phyloP scores from a whole-genome alignment of 2,113 vertebrate genomes.

The Carlito syrichta region DNA sequence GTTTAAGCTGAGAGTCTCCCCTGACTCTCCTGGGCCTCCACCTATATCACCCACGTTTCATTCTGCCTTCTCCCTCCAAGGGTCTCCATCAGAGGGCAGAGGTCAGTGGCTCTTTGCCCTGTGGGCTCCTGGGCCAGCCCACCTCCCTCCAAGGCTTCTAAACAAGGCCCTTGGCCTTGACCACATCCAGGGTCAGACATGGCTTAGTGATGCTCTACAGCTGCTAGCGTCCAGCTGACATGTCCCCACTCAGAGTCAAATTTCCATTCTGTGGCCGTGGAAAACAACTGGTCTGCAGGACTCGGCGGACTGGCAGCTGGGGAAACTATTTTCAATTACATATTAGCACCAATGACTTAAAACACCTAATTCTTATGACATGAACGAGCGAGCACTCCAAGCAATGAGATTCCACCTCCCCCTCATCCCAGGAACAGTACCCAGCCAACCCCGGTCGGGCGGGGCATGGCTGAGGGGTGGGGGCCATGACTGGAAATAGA shows the following conservation, averaged over 20 bases:
- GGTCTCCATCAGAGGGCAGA: neutral
- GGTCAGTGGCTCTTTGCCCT: neutral
- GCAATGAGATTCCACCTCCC: neutral
- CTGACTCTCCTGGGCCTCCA: neutral
- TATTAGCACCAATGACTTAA: neutral
- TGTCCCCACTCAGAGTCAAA: neutral
- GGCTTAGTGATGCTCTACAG: neutral
- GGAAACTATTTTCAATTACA: conserved; percentile 33
- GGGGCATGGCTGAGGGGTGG: rapidly evolving
- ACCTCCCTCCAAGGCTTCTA: neutral
- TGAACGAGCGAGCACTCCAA: neutral
- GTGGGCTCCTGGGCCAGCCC: neutral
- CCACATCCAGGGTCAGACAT: neutral
- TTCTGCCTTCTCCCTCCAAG: neutral
- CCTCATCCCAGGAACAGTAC: neutral
- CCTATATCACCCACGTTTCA: neutral
- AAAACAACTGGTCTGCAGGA: conserved; percentile 26
- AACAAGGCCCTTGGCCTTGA: neutral
- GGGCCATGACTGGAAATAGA: rapidly evolving
- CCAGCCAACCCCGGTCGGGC: rapidly evolving
- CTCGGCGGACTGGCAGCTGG: neutral
- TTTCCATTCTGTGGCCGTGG: conserved; percentile 10
- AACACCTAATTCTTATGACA: neutral
- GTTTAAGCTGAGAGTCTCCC: neutral
- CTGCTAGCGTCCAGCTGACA: neutral